Conservation (phyloP, 1,140 invertebrate genomes). For the Diorhabda carinulata region DNA sequence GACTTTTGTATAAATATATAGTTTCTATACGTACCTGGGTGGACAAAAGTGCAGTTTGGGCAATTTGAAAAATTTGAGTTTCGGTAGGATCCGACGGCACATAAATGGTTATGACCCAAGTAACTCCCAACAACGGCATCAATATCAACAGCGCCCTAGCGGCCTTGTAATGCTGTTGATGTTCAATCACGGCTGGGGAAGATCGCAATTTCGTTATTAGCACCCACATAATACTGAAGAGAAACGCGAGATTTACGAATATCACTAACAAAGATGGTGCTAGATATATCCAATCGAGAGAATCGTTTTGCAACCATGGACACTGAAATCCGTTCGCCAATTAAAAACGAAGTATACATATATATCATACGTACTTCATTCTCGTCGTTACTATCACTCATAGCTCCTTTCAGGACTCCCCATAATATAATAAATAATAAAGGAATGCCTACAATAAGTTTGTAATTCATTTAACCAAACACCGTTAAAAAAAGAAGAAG, state of each 20-base stretch:
- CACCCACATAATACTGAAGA: constrained; percentile 90
- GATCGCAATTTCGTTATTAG: constrained; percentile 88
- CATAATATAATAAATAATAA: constrained; percentile 63
- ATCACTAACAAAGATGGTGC: constrained; percentile 68
- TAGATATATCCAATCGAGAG: constrained; percentile 78
- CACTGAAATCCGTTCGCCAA: constrained; percentile 21
- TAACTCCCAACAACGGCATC: constrained; percentile 82
- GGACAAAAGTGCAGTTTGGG: constrained; percentile 71
- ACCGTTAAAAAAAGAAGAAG: constrained; percentile 23
- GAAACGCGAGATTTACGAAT: constrained; percentile 79
- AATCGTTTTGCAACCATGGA: constrained; percentile 50
- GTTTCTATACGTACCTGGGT: constrained; percentile 60
- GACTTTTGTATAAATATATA: too few relatives aligned
- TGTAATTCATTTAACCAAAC: too few relatives aligned
- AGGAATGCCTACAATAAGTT: constrained; percentile 56
- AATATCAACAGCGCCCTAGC: constrained; percentile 83
- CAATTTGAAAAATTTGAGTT: constrained; percentile 57
- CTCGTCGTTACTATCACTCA: background rate
- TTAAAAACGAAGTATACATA: too few relatives aligned
- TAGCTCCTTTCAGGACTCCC: constrained; percentile 57
- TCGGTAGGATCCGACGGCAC: constrained; percentile 61
- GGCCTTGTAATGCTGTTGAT: constrained; percentile 83
- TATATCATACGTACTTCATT: too few relatives aligned
- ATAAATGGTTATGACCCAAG: constrained; percentile 75
- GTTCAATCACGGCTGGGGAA: constrained; percentile 73